phyloP scores from a whole-genome alignment of 2,797 vertebrate genomes.

The Sus cebifrons region DNA sequence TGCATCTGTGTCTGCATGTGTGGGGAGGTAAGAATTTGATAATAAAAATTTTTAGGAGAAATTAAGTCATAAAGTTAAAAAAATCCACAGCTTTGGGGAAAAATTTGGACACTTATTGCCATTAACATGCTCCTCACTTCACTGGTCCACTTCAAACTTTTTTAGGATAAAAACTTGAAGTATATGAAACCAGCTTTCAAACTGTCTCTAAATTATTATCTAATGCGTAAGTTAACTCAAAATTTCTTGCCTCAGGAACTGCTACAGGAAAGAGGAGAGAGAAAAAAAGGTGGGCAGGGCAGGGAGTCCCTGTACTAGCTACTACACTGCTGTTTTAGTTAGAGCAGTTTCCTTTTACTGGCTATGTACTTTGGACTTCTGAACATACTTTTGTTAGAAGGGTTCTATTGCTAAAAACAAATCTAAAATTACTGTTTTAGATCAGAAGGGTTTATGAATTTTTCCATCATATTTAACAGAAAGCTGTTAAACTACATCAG shows the following conservation, averaged over 20 bases:
- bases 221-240: constrained; percentile 39
- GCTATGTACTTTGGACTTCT: not conserved
- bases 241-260: constrained; percentile 58
- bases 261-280: not conserved
- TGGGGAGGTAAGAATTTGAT: not conserved
- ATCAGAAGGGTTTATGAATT: not conserved
- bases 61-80: constrained; percentile 4
- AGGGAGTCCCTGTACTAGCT: not conserved
- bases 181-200: not conserved
- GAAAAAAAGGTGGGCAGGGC: not conserved
- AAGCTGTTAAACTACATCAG: not conserved
- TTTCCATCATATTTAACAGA: not conserved
- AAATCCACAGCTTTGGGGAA: not conserved
- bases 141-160: not conserved
- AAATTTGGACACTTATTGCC: not conserved
- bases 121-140: not conserved
- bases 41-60: not conserved
- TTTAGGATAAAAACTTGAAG: constrained; percentile 28
- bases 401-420: constrained; percentile 35
- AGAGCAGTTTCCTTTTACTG: not conserved
- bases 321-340: not conserved
- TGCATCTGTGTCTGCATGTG: not conserved
- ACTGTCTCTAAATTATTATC: not conserved
- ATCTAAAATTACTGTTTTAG: constrained; percentile 38
- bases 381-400: constrained; percentile 21